Base-by-base conservation (phyloP, 2,797 vertebrate genomes). In the Neostethus bicornis region DNA sequence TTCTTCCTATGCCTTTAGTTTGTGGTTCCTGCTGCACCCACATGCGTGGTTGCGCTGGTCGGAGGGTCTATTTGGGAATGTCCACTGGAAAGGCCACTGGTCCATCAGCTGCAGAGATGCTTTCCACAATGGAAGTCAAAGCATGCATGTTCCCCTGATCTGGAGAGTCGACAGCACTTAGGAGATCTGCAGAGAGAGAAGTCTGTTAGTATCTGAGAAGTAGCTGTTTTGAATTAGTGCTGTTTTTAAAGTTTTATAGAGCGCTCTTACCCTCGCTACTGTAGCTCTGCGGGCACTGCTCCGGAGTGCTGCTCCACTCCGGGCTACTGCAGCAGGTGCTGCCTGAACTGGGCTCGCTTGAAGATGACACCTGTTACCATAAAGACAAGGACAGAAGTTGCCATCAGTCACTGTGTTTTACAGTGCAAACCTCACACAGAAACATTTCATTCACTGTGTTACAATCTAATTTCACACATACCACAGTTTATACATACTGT, bases 301-400 rank as follows among this genome's bases (percentile, higher is more conserved):
- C 91, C 0, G 91, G 91, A 51, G 93, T 91, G 60, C 90, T 95
- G 90, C 94, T 95, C 95, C 97, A 99, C 83, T 98, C 95, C 0
- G 97, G 96, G 85, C 96, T 98, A 76, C 96, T 98, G 83, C 96
- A 96, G 92, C 96, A 99, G 37, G 95, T 93, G 80, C 96, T 97
- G 83, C 93, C 85, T 1, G 96, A 93, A 46, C 94, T 93, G 32
- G 94, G 96, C 56, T 98, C 95, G 0, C 92, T 91, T 54, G 94
- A 87, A 4, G 89, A 93, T 74, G 96, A 93, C 89, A 93, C 89
- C 92, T 93, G 90, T 89, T 84, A 52, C 77, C 81, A 79, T 70
- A 72, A 86, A 83, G 74, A 89, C 44, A 80, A 59, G 59, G 41
- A 79, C 86, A 88, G 64, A 73, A 72, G 87, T 71, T 41, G 71